Conservation (phyloP, 2,888 invertebrate species). For the Epicampocera succincta region DNA sequence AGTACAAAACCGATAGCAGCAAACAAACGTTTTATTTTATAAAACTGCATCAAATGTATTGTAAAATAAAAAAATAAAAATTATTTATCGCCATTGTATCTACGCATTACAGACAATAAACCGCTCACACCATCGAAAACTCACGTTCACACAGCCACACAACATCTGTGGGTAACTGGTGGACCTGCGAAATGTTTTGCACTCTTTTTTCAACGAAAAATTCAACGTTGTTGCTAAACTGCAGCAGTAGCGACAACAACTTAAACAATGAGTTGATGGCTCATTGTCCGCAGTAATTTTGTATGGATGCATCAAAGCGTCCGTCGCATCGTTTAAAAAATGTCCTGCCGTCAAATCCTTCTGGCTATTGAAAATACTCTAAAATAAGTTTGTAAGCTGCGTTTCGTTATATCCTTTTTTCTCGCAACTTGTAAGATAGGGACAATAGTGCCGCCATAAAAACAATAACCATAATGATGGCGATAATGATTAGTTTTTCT, state of each 20-base stretch:
- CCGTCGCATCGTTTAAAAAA: conserved; percentile 38
- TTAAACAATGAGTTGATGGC: conserved; percentile 39
- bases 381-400: conserved; percentile 12
- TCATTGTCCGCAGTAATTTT: conserved; percentile 59
- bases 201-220: conserved; percentile 19
- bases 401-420: neutral
- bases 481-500: conserved; percentile 66
- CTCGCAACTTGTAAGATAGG: conserved; percentile 4
- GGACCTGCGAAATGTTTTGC: conserved; percentile 1
- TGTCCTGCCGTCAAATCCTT: conserved; percentile 33
- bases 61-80: conserved; percentile 16
- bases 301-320: conserved; percentile 25
- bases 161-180: neutral
- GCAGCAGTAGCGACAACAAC: conserved; percentile 26
- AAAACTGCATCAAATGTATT: conserved; percentile 63
- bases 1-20: too few relatives aligned
- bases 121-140: neutral
- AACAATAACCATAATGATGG: conserved; percentile 70
- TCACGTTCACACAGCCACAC: neutral
- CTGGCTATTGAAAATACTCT: conserved; percentile 42
- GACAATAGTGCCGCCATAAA: conserved; percentile 55
- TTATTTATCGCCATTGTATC: conserved; percentile 64
- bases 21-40: conserved; percentile 21
- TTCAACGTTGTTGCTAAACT: conserved; percentile 16
- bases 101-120: conserved; percentile 59